Base-by-base conservation (phyloP, 2,888 invertebrate species). In the Lycocerus yunnanus region DNA sequence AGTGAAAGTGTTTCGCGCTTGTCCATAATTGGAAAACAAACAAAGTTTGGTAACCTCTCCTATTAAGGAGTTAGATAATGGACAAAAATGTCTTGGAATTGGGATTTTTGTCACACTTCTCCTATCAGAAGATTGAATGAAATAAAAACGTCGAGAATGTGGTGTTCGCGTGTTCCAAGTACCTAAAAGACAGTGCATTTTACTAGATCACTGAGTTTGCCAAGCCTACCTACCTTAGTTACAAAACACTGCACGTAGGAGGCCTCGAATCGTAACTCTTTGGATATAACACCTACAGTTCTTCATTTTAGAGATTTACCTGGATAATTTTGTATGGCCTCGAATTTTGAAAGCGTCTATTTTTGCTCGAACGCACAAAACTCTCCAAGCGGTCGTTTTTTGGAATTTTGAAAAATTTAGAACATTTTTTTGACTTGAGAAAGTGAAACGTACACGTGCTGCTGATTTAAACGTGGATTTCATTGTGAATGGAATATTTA, bases 241-340 rank as follows among this genome's bases (percentile, higher is more conserved):
- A 78, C 78, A 78, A 78, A 78, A 78, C 73, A 76, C 72, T 60
- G 73, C 73, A 76, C 76, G 78, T 78, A 66, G 77, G 78, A 76
- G 71, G 74, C 66, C 59, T 73, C 67, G 73, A 76, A 77, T 78
- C 75, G 73, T 77, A 77, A 75, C 77, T 76, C 75, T 77, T 76
- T 66, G 60, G 77, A 78, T 75, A 74, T 72, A 77, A 78, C 78
- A 78, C 78, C 78, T 77, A 78, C 77, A 15, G 73, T 66, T 72
- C 73, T 73, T 76, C 71, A 71, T 76, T 76, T 76, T 59, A 71
- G 69, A 65, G 59, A 73, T 72, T 72, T 69, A 61, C 66, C 43
- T 70, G 58, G 73, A 73, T 73, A 68, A 68, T 73, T 76, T 73
- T 27, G 11, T 66, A 58, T 66, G 68, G 58, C 66, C 68, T 75